Base-by-base conservation (phyloP, 2,113 vertebrate genomes). In the Oxyruncus cristatus region DNA sequence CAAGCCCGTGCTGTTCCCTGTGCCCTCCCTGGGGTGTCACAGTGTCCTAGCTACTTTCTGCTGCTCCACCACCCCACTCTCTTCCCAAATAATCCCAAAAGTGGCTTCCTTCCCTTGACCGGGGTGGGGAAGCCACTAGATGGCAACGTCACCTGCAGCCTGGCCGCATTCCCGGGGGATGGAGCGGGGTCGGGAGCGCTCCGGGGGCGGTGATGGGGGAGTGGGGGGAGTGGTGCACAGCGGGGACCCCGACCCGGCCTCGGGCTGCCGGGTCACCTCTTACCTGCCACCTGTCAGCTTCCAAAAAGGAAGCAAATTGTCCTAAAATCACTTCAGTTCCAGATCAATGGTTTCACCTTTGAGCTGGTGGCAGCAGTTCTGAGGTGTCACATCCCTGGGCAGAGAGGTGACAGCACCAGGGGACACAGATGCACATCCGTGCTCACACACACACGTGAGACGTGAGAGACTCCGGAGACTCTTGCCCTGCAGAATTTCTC, bases 101-200 rank as follows among this genome's bases (percentile, higher is more conserved):
- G n/a, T 5, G n/a, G 4, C 16, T 52, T 22, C 27, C 7, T 50
- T 35, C 16, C 37, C 52, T 56, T 5, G 7, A 41, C 68, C 39
- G n/a, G 55, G 78, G 61, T n/a, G 78, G 70, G 68, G 68, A 80
- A 80, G 68, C 82, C 92, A 14, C 95, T 89, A 94, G 92, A 80
- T 92, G 95, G 95, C 89, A 89, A 89, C 90, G 92, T 94, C 80
- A 66, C 86, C 82, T 95, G 89, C 86, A 15, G 52, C 2, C 56
- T 8, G 35, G 37, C 56, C 9, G 1, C 27, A 20, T 22, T 37
- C 33, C 14, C 53, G 1, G 55, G 63, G 58, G 47, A 4, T 8
- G 91, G 50, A 46, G 79, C 10, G 17, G 52, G 71, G 22, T 12
- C 1, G 26, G 37, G 72, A 49, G 12, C 5, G 37, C 73, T 20